These are phyloP conservation scores for Nycticryphes semicollaris DNA, from an alignment of 2,113 vertebrate species.

Conservation along the genomic window DNA sequence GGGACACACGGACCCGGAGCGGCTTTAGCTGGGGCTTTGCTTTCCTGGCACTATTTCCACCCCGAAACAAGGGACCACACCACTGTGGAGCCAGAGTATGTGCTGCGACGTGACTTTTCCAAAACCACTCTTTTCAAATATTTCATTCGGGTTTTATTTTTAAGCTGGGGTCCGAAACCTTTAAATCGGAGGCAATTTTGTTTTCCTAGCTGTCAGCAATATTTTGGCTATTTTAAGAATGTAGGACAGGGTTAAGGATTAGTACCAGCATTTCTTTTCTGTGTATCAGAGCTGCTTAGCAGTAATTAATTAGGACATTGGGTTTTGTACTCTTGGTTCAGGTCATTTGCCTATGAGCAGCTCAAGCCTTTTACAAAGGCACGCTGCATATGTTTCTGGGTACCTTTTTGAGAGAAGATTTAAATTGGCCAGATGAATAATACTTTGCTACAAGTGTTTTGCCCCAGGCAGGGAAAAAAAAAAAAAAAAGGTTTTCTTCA, in stretches of 20 bases:
- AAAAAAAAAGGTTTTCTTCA: constrained; percentile 75
- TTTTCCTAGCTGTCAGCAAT: constrained; percentile 78
- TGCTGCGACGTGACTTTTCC: not conserved
- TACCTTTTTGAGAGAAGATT: constrained; percentile 83
- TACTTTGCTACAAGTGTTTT: constrained; percentile 85
- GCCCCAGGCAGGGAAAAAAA: constrained; percentile 73
- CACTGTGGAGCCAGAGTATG: not conserved
- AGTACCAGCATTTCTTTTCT: constrained; percentile 80
- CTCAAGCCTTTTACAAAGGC: constrained; percentile 79
- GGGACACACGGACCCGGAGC: not conserved
- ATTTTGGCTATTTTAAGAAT: constrained; percentile 86
- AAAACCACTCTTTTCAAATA: not conserved
- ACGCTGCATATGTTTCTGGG: constrained; percentile 82
- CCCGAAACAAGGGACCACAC: not conserved
- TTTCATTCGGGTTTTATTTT: not conserved
- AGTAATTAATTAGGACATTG: constrained; percentile 86
- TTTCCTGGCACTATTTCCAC: not conserved
- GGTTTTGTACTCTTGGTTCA: constrained; percentile 83
- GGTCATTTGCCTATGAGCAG: constrained; percentile 85
- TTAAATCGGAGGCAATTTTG: constrained; percentile 70
- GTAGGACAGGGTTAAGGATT: constrained; percentile 84
- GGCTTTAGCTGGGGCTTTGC: not conserved
- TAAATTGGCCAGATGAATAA: constrained; percentile 85
- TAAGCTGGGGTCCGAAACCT: not conserved
- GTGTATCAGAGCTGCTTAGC: constrained; percentile 84